phyloP scores from a whole-genome alignment of 2,113 vertebrate species.

The Bettongia penicillata region DNA sequence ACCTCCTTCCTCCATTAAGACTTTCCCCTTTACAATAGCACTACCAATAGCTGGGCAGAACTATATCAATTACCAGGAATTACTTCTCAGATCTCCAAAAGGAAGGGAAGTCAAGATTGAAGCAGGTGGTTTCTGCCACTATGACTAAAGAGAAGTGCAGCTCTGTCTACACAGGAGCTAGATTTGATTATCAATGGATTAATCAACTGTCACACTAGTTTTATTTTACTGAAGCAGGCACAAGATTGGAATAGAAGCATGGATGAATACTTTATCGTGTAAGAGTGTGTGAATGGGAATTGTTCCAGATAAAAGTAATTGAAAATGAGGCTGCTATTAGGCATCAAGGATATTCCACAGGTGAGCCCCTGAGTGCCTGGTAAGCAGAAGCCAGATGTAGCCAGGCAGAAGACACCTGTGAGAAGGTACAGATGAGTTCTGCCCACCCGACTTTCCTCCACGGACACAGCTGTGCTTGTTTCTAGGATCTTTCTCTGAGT shows the following conservation, averaged over 20 bases:
- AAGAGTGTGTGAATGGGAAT: background rate
- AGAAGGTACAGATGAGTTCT: background rate
- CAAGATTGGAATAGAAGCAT: background rate
- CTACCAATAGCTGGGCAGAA: background rate
- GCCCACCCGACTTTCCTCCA: background rate
- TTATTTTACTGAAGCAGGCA: background rate
- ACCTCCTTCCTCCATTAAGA: background rate
- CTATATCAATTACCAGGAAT: background rate
- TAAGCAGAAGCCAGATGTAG: background rate
- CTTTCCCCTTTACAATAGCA: background rate
- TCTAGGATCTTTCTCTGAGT: too few relatives aligned
- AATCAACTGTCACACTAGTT: background rate
- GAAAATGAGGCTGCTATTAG: background rate
- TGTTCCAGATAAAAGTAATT: background rate
- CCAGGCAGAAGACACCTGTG: too few relatives aligned
- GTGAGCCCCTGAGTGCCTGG: background rate
- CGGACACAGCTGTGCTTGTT: background rate
- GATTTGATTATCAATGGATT: too few relatives aligned
- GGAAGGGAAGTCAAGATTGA: background rate
- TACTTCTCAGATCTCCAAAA: background rate
- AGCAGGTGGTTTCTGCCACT: background rate
- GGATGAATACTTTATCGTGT: too few relatives aligned
- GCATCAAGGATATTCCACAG: too few relatives aligned
- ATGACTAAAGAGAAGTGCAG: too few relatives aligned
- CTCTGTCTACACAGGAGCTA: background rate